phyloP scores from a whole-genome alignment of 1,140 invertebrate species.

The Zaprionus lachaisei region DNA sequence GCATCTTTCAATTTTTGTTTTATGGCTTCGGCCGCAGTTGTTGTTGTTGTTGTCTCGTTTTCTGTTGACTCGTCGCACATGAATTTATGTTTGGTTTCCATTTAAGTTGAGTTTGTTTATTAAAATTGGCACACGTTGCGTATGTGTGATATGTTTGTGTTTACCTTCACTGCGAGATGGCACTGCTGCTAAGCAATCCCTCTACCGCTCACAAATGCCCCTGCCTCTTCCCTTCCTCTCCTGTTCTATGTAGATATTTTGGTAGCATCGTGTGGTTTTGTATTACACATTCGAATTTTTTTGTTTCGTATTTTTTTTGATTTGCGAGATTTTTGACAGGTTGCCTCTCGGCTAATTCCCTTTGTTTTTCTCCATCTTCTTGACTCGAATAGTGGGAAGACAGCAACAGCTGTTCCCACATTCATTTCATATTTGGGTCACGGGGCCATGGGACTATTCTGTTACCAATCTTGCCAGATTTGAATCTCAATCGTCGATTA shows the following conservation, averaged over 20 bases:
- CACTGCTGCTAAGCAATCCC: slow-evolving; percentile 17
- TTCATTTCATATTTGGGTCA: slow-evolving; percentile 29
- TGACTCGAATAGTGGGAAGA: background rate
- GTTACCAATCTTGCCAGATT: slow-evolving; percentile 27
- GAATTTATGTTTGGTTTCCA: slow-evolving; percentile 77
- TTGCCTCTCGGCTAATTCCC: slow-evolving; percentile 54
- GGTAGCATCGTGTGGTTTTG: slow-evolving; percentile 57
- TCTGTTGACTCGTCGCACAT: slow-evolving; percentile 56
- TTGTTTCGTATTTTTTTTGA: slow-evolving; percentile 41
- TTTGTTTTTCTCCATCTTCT: slow-evolving; percentile 32
- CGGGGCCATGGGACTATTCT: slow-evolving; percentile 13
- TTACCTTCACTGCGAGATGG: slow-evolving; percentile 42
- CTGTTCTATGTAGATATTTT: slow-evolving; percentile 39
- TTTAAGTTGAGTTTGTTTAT: slow-evolving; percentile 79
- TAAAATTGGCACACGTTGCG: slow-evolving; percentile 78
- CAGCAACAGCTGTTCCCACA: slow-evolving; percentile 29
- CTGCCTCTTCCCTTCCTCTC: background rate
- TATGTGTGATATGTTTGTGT: slow-evolving; percentile 71
- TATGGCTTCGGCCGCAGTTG: slow-evolving; percentile 6
- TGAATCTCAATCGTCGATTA: background rate
- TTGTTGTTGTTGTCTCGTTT: slow-evolving; percentile 10
- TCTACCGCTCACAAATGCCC: slow-evolving; percentile 4
- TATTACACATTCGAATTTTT: slow-evolving; percentile 60
- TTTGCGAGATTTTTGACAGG: slow-evolving; percentile 69
- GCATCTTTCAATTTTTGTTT: slow-evolving; percentile 61